Conservation (phyloP, 1,140 invertebrate genomes). For the Physella acuta region DNA sequence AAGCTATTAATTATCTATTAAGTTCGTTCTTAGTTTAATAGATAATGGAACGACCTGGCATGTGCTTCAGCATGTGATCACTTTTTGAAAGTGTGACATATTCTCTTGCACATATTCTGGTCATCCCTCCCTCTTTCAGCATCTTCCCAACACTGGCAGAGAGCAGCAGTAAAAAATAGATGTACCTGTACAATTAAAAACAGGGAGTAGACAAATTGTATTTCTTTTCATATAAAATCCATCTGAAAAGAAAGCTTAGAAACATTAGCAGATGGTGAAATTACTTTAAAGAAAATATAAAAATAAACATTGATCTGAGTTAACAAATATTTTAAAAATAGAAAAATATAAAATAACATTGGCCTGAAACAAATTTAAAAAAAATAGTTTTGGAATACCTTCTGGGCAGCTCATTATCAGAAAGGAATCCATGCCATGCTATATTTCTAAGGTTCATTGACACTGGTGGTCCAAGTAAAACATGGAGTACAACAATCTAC, state of each 20-base stretch:
- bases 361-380: neutral
- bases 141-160: conserved; percentile 35
- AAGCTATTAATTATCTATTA: no score
- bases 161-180: conserved; percentile 36
- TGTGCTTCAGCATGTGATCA: no score
- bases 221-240: no score
- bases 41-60: no score
- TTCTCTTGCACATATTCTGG: conserved; percentile 19
- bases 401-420: conserved; percentile 44
- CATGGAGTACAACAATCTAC: conserved; percentile 40
- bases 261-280: no score
- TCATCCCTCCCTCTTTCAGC: conserved; percentile 14
- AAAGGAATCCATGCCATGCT: conserved; percentile 59
- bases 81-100: neutral
- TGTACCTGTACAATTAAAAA: conserved; percentile 42
- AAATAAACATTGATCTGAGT: neutral
- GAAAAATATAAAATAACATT: neutral
- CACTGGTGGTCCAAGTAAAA: conserved; percentile 55
- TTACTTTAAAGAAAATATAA: neutral
- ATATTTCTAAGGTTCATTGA: conserved; percentile 60
- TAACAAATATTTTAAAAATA: neutral
- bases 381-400: conserved; percentile 31
- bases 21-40: no score
- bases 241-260: no score
- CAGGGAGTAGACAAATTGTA: no score